Base-by-base conservation (phyloP, 1,140 invertebrate genomes). In the Ridgeia piscesae region DNA sequence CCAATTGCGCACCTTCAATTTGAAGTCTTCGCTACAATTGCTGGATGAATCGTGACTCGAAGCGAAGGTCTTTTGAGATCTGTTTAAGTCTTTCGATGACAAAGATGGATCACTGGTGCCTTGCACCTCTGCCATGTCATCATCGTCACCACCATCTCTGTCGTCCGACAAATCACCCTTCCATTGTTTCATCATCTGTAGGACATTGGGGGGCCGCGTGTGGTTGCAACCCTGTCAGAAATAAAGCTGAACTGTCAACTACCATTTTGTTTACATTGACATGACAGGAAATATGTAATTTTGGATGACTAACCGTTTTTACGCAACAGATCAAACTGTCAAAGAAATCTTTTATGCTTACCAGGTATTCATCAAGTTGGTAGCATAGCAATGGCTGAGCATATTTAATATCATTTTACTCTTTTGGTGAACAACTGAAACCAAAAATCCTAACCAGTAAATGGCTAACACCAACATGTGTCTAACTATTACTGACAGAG, bases 181-280 rank as follows among this genome's bases (percentile, higher is more conserved):
- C 58, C 89, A 96, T 91, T 94, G 91, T 91, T 94, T 95, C 95
- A 95, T 95, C 93, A 95, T 93, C 92, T 95, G 94, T 91, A 95
- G 92, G 6, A 95, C 95, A 94, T 95, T 96, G 31, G 91, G 92
- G 1, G 93, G 92, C 58, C 94, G 89, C 9, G 27, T 93, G 33
- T 88, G 92, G 21, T 93, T 92, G 33, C 93, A 50, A 11, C 94
- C 94, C 94, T 94, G 90, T 9, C 91, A 92, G 77, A 89, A 33
- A 88, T n/a, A 92, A 92, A 27, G 34, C 33, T 91, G 4, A 31
- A 35, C 17, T 90, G 21, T 35, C 34, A 90, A 21, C 34, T 89
- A 89, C 14, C 9, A 33, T 11, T 42, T 42, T 11, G 42, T 42
- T 42, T 42, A 42, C 42, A 42, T 42, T 42, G n/a, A n/a, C n/a